Evolutionary conservation across 2,888 invertebrate genomes (phyloP).

Genomic region (Lumbricus terrestris): DNA sequence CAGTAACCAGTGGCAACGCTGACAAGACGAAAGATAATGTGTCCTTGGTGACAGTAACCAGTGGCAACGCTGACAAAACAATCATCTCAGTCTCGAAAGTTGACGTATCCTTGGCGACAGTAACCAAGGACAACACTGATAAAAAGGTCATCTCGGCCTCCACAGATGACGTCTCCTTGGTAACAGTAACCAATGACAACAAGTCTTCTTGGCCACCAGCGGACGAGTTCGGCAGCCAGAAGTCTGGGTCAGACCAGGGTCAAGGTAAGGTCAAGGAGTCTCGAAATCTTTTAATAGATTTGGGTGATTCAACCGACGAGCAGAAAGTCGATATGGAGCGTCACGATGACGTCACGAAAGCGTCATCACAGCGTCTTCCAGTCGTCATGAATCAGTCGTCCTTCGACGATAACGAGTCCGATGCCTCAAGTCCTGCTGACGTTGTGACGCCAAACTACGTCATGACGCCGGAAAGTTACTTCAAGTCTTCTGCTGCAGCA

Average conservation of each 20-base stretch:
- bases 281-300: not conserved
- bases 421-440: not conserved
- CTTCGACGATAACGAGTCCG: not conserved
- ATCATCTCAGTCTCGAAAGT: too few species aligned
- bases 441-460: not conserved
- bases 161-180: too few species aligned
- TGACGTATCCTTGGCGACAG: not conserved
- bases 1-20: not conserved
- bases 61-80: not conserved
- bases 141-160: too few species aligned
- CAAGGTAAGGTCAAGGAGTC: not conserved
- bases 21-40: not conserved
- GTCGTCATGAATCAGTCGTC: conserved; percentile 11
- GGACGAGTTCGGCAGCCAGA: not conserved
- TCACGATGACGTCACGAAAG: not conserved
- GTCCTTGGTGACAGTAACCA: conserved; percentile 3
- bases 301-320: not conserved
- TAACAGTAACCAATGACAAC: not conserved
- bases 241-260: not conserved
- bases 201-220: not conserved
- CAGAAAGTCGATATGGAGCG: not conserved
- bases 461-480: not conserved
- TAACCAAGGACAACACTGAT: not conserved
- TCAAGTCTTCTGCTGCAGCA: not conserved
- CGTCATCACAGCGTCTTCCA: not conserved